Evolutionary conservation across 2,797 vertebrate genomes (phyloP), one percentile per base, ranked within the genome.

Genomic region (Mallotus villosus): DNA sequence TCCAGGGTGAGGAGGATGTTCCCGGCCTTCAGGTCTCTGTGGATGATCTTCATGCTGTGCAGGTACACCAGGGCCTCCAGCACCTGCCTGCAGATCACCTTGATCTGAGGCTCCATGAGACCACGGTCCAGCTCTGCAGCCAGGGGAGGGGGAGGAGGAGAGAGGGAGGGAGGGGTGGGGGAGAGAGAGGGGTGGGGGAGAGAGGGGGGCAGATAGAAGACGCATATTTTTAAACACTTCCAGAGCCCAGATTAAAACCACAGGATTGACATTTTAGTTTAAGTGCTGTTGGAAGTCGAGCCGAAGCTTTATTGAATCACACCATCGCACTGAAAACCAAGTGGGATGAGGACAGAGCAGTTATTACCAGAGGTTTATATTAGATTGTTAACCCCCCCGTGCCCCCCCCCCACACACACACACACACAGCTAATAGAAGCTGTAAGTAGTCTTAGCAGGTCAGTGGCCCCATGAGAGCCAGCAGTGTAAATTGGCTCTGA

Each of bases 11-110:
- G 95, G 5, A 99, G 94, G 77, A 99, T 92, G 0, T 99, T 99
- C 2, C 98, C 98, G 0, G 98, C 98, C 90, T 99, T 99, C 84
- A 99, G 91, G 88, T 99, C 98, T 22, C 97, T 92, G 91, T 99
- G 98, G 88, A 99, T 99, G 90, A 99, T 97, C 91, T 93, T 97
- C 79, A 97, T 96, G 84, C 92, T 81, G 73, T 99, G 98, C 61
- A 99, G 95, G 83, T 99, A 99, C 14, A 69, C 70, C 22, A 99
- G 92, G 1, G 94, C 98, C 86, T 99, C 96, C 81, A 99, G 78
- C 95, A 98, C 97, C 92, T 99, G 97, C 24, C 94, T 93, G 77
- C 96, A 98, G 16, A 97, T 90, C 70, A 98, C 96, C 82, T 90
- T 93, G 72, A 99, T 98, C 93, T 99, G 97, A 0, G 95, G 95